These are phyloP conservation scores for Kryptolebias marmoratus DNA, from an alignment of 2,113 vertebrate genomes.

Conservation along the genomic window DNA sequence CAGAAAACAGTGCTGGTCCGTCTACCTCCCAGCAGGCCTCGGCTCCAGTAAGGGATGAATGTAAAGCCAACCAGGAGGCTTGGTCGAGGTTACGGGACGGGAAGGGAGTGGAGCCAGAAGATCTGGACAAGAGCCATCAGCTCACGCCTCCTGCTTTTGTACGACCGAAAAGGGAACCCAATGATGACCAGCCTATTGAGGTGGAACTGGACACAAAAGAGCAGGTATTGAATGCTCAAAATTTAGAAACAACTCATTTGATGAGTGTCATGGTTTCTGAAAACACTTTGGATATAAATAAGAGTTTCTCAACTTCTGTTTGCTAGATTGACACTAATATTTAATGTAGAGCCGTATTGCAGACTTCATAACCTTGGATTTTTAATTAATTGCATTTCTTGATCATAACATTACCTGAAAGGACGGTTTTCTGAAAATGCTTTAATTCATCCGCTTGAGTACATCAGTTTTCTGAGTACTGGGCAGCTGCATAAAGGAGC, in stretches of 20 bases:
- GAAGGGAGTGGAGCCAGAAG: conserved; percentile 93
- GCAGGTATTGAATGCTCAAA: conserved; percentile 71
- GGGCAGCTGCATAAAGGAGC: too few relatives aligned
- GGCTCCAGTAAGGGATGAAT: conserved; percentile 73
- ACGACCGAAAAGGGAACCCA: conserved; percentile 87
- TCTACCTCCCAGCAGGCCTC: conserved; percentile 67
- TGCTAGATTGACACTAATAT: background rate
- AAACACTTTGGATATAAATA: background rate
- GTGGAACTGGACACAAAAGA: conserved; percentile 87
- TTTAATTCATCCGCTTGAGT: too few relatives aligned
- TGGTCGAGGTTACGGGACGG: conserved; percentile 94
- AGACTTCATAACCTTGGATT: too few relatives aligned
- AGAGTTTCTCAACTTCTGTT: background rate
- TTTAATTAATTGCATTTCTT: too few relatives aligned
- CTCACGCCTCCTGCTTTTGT: conserved; percentile 89
- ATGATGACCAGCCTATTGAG: conserved; percentile 87
- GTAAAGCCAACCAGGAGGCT: conserved; percentile 83
- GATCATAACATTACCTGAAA: too few relatives aligned
- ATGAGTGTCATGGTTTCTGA: too few relatives aligned
- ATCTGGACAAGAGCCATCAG: conserved; percentile 87
- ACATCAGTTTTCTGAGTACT: too few relatives aligned
- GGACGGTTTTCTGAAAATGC: too few relatives aligned
- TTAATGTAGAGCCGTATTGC: too few relatives aligned
- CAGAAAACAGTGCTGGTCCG: conserved; percentile 51
- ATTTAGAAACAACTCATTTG: background rate